Evolutionary conservation across 2,888 invertebrate species (phyloP), one percentile per base, ranked within the genome.

Genomic region (Lasioglossum pauxillum): DNA sequence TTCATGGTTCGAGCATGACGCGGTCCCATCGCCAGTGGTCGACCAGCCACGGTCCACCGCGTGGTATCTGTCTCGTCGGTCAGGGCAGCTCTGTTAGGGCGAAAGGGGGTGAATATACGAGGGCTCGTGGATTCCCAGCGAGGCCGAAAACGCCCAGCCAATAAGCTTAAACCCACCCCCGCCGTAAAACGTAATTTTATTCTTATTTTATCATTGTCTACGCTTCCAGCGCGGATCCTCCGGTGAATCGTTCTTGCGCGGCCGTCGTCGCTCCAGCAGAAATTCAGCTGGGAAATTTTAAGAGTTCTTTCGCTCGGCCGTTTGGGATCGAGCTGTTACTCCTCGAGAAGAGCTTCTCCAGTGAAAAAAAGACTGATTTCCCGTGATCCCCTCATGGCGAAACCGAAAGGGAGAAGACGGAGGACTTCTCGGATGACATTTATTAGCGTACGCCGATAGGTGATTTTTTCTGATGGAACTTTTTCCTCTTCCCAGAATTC

Each of bases 171-270:
- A 80, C 83, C 41, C 84, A 86, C 82, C 85, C 87, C 80, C 31
- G 74, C 88, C 93, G 91, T 92, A 92, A 92, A 93, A 90, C 88
- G 90, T 90, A 91, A 92, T 91, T 93, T 93, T 92, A 92, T 92
- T 92, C 92, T 92, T 92, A 93, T 93, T 92, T 92, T 90, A 90
- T 92, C 91, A 92, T 93, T 92, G 91, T 92, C 92, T 88, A 86
- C 84, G 82, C 71, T 78, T 72, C 35, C 64, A 38, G 75, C 72
- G 35, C 46, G 57, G 73, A 49, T 67, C 41, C 44, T 16, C 41
- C 67, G 16, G 38, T 16, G 49, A 35, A 44, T 31, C 46, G 46
- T 27, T 82, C n/a, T 71, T 19, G 49, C 41, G 80, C 16, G n/a
- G 16, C 41, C 46, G 57, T 57, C 57, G 77, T 49, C 57, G 14